Evolutionary conservation across 1,140 invertebrate species (phyloP).

Genomic region (Nomia melanderi): DNA sequence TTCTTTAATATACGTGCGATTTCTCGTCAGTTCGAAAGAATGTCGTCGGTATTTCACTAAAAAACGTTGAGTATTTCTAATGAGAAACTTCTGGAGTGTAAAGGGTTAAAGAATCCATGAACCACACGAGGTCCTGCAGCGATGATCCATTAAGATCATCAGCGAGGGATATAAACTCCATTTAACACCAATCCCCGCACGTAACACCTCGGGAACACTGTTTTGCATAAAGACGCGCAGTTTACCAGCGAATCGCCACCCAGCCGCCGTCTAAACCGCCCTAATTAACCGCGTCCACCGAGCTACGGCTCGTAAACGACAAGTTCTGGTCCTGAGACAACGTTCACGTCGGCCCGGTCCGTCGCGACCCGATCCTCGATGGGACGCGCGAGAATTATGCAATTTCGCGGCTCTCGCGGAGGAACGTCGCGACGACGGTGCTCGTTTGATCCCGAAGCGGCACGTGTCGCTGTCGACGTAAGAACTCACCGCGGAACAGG

Average conservation of each 20-base stretch:
- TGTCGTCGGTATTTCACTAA: no score
- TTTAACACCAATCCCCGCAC: no score
- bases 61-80: no score
- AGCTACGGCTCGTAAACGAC: neutral
- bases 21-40: no score
- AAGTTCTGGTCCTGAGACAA: neutral
- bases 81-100: no score
- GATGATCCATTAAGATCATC: no score
- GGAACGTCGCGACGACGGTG: neutral
- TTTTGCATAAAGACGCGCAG: no score
- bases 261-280: neutral
- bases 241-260: neutral
- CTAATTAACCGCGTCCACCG: neutral
- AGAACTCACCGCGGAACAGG: constrained; percentile 6
- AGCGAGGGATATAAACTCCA: no score
- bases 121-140: no score
- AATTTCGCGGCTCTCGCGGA: constrained; percentile 15
- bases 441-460: neutral
- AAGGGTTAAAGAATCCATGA: no score
- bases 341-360: neutral
- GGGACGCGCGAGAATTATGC: constrained; percentile 9
- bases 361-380: neutral
- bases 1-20: no score
- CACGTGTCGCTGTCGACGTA: constrained; percentile 21
- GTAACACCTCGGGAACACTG: no score